phyloP scores from a whole-genome alignment of 2,797 vertebrate species.

The Peromyscus melanophrys region DNA sequence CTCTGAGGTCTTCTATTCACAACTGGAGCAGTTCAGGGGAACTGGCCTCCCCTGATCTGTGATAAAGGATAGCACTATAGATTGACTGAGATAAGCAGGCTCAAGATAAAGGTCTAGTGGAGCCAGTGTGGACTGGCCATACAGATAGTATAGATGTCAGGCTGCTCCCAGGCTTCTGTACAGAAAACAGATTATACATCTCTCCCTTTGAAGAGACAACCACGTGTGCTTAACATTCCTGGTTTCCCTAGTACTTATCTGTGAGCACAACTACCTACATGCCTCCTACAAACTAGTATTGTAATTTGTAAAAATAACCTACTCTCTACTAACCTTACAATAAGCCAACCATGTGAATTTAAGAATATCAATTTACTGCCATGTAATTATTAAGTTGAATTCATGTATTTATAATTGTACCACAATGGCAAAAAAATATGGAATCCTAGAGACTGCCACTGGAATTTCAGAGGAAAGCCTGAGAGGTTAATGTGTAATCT shows the following conservation, averaged over 20 bases:
- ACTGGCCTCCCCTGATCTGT: too few relatives aligned
- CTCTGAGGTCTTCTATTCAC: too few relatives aligned
- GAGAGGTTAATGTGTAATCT: neutral
- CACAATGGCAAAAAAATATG: neutral
- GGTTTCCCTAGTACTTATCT: neutral
- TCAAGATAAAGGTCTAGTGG: neutral
- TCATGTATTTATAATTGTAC: conserved; percentile 7
- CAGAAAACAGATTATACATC: neutral
- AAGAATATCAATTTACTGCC: neutral
- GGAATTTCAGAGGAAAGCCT: neutral
- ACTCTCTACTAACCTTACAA: neutral
- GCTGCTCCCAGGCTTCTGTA: neutral
- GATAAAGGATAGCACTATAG: neutral
- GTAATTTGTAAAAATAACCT: conserved; percentile 3
- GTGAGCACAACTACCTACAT: neutral
- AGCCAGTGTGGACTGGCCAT: neutral
- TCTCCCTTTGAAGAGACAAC: neutral
- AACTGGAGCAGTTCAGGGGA: too few relatives aligned
- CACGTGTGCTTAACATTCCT: neutral
- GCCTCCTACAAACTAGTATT: neutral
- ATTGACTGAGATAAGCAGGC: neutral
- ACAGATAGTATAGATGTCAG: neutral
- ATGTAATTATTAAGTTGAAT: neutral
- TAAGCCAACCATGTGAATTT: neutral
- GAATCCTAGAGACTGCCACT: neutral